Base-by-base conservation (phyloP, 2,888 invertebrate species). In the Amphiduros pacificus region DNA sequence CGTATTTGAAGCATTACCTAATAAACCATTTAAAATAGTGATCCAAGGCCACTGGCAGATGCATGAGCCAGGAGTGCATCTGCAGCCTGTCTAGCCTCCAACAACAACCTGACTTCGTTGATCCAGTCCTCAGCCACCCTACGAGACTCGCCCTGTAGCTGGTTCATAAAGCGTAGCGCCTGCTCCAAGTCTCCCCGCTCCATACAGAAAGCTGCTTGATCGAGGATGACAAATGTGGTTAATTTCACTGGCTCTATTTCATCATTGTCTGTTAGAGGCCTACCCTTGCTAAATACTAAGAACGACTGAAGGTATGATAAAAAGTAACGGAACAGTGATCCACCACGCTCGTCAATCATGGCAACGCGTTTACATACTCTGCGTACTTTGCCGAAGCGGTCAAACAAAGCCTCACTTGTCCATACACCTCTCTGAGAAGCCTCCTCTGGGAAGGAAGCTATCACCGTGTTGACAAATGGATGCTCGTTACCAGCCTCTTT, bases 11-110 rank as follows among this genome's bases (percentile, higher is more conserved):
- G n/a, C n/a, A n/a, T n/a, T n/a, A n/a, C n/a, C n/a, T n/a, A n/a
- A n/a, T n/a, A n/a, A n/a, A n/a, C n/a, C n/a, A n/a, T n/a, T n/a
- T 31, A 77, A 71, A 76, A 76, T 64, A 77, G 66, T 58, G 77
- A 73, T 24, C 78, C 78, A 41, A 81, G 69, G 2, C 82, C 81
- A 52, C 73, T 73, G 9, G 80, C 79, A 27, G 78, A 75, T 3
- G 82, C 79, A 70, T 77, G 78, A 2, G 95, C 92, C 79, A 95
- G 87, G 29, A 98, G 85, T 0, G 92, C 91, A 76, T 92, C 90
- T 11, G 94, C 92, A 14, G 94, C 94, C 82, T 94, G 94, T 77
- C 91, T 88, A 11, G 93, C 91, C 84, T 96, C 96, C 68, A 97
- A 84, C 68, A 92, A 87, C 55, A 91, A 87, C 59, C 89, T 87